Base-by-base conservation (phyloP, 1,140 invertebrate genomes). In the Drosophila rhopaloa region DNA sequence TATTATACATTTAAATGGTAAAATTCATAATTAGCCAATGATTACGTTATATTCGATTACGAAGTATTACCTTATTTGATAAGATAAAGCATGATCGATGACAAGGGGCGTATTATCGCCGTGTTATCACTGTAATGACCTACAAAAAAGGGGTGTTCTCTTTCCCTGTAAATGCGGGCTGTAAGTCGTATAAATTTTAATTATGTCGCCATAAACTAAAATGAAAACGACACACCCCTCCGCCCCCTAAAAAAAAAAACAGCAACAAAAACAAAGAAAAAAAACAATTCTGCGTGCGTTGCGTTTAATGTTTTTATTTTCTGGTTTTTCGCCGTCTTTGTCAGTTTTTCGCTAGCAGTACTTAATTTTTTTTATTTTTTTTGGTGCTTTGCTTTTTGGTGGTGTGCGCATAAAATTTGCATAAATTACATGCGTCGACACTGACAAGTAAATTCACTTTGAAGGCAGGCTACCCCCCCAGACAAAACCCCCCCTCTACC, bases 151-250 rank as follows among this genome's bases (percentile, higher is more conserved):
- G 14, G n/a, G 19, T 19, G 19, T 19, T 19, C 16, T 5, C 27
- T 7, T 71, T n/a, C 41, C 19, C 27, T 38, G 9, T 44, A 35
- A 44, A 24, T 63, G 67, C 76, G 68, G 47, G 60, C 51, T 71
- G 65, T 43, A 70, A 70, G 65, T 74, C 77, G 51, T 71, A 85
- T 85, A 85, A 85, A 85, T 85, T 85, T 81, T 78, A 85, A 85
- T 81, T 85, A 85, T 85, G 81, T 85, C 81, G 77, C 81, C 81
- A 86, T 78, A 85, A 86, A 81, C 73, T 50, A 85, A 81, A 81
- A 59, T 48, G 53, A 60, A 84, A 59, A 58, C 60, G 44, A 58
- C 71, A 46, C 56, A 41, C 38, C 44, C 54, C 47, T 10, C 11
- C 62, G 19, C 41, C 19, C 35, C 11, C n/a, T 24, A n/a, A 35